A percentile compares a stretch with the other conserved stretches of the same genome.
Conservation (phyloP, 2,888 invertebrate species). For the Papilio protenor region DNA sequence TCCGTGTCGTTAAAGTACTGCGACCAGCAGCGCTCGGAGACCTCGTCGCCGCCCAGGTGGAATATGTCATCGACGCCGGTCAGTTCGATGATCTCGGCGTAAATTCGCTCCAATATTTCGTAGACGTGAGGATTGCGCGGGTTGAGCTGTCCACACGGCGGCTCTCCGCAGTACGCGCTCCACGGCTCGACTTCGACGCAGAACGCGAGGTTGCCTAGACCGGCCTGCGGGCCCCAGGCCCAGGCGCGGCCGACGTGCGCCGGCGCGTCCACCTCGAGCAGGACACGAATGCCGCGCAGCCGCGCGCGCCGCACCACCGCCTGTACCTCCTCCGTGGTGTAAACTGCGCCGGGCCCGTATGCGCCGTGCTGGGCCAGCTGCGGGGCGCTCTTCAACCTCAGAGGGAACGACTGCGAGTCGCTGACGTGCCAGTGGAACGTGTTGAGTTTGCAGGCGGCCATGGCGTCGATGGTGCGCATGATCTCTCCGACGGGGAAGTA, state of each 20-base stretch:
- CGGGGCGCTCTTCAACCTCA: slow-evolving; percentile 89
- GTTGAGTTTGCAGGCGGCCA: slow-evolving; percentile 95
- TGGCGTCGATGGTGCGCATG: slow-evolving; percentile 91
- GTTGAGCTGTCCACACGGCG: slow-evolving; percentile 94
- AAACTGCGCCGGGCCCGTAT: slow-evolving; percentile 91
- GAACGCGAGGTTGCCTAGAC: slow-evolving; percentile 90
- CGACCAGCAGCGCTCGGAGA: slow-evolving; percentile 92
- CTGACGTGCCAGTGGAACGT: slow-evolving; percentile 97
- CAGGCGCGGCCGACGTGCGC: slow-evolving; percentile 95
- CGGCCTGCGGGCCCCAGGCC: slow-evolving; percentile 91
- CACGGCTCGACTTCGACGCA: slow-evolving; percentile 93
- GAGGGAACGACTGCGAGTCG: slow-evolving; percentile 97
- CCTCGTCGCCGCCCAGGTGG: slow-evolving; percentile 93
- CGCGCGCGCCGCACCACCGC: slow-evolving; percentile 91
- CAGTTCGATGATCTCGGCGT: slow-evolving; percentile 89
- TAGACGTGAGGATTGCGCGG: slow-evolving; percentile 92
- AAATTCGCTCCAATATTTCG: slow-evolving; percentile 88
- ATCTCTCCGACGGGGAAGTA: slow-evolving; percentile 90
- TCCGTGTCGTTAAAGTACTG: slow-evolving; percentile 90
- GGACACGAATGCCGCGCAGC: slow-evolving; percentile 92
- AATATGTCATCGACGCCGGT: slow-evolving; percentile 91
- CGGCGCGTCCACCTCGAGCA: slow-evolving; percentile 96
- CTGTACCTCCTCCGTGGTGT: slow-evolving; percentile 88
- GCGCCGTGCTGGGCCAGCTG: slow-evolving; percentile 93
- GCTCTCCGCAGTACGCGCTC: slow-evolving; percentile 92